These are phyloP conservation scores for Chrysodeixis includens DNA, from an alignment of 2,888 invertebrate species.

Conservation along the genomic window DNA sequence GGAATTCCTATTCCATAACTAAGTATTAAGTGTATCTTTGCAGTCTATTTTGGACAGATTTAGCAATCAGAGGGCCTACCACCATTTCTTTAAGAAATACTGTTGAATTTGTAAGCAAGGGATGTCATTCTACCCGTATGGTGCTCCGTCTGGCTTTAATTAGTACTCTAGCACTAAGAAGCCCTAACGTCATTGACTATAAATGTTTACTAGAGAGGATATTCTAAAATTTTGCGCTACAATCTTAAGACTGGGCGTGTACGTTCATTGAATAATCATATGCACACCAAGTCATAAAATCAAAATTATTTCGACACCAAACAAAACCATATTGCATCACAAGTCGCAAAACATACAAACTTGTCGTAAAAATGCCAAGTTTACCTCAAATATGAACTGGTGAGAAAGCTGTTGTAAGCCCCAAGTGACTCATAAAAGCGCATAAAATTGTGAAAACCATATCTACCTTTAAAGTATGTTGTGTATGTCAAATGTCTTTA, in stretches of 20 bases:
- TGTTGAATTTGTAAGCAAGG: too few relatives aligned
- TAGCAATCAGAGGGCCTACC: too few relatives aligned
- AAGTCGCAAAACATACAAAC: conserved; percentile 2
- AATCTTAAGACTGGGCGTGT: too few relatives aligned
- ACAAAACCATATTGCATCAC: neutral
- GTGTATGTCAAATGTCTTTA: neutral
- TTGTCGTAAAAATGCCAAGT: conserved; percentile 19
- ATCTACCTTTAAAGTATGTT: neutral
- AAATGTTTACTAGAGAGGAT: too few relatives aligned
- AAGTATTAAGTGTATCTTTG: neutral
- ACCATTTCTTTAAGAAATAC: too few relatives aligned
- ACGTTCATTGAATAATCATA: too few relatives aligned
- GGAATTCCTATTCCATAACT: conserved; percentile 9
- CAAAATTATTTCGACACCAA: neutral
- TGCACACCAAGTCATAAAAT: neutral
- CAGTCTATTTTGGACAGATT: too few relatives aligned
- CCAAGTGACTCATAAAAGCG: conserved; percentile 33
- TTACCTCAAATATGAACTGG: conserved; percentile 17
- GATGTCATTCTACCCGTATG: too few relatives aligned
- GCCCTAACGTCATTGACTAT: too few relatives aligned
- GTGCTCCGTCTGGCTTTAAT: too few relatives aligned
- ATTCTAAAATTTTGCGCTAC: too few relatives aligned
- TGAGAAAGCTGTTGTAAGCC: conserved; percentile 41
- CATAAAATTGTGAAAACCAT: conserved; percentile 18
- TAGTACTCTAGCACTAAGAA: too few relatives aligned